Evolutionary conservation across 2,113 vertebrate genomes (phyloP), one percentile per base, ranked within the genome.

Genomic region (Tinamus guttatus): DNA sequence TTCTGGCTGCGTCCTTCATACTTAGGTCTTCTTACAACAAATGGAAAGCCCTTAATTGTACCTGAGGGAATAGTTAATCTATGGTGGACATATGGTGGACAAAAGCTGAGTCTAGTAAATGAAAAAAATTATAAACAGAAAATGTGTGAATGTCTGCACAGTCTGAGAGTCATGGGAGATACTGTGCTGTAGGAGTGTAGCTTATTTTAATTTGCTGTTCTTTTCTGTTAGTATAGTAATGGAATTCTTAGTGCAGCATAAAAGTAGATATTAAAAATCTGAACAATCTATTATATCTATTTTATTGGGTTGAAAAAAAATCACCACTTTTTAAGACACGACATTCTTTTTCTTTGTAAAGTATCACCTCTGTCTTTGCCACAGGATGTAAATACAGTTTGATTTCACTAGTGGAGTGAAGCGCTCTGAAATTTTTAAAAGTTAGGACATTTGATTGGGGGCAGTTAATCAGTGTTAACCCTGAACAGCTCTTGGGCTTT

Each of bases 21-120:
- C 98, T 99, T 99, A 98, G 98, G 97, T 98, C 98, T 98, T 99
- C 98, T 99, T 99, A 99, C 98, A 99, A 99, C 98, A 99, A 99
- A 99, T 98, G 98, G 98, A 99, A 99, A 99, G 97, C 96, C 98
- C 98, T 98, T 99, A 98, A 99, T 99, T 99, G 98, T 98, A 97
- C 98, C 98, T 98, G 59, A 95, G 99, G 98, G 98, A 98, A 98
- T 98, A 98, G 98, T 99, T 98, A 98, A 98, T 98, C 97, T 98
- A 98, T 60, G 97, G 98, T 98, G 98, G 98, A 99, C 98, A 98
- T 98, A 98, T 99, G 98, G 98, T 99, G 97, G 98, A 99, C 98
- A 99, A 99, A 99, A 98, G 98, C 98, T 95, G 97, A 98, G 98
- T 98, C 98, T 98, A 97, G 95, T 98, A 98, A 98, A 97, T 98